These are phyloP conservation scores for Drosophila rellima DNA, from an alignment of 2,888 invertebrate genomes.

Conservation along the genomic window DNA sequence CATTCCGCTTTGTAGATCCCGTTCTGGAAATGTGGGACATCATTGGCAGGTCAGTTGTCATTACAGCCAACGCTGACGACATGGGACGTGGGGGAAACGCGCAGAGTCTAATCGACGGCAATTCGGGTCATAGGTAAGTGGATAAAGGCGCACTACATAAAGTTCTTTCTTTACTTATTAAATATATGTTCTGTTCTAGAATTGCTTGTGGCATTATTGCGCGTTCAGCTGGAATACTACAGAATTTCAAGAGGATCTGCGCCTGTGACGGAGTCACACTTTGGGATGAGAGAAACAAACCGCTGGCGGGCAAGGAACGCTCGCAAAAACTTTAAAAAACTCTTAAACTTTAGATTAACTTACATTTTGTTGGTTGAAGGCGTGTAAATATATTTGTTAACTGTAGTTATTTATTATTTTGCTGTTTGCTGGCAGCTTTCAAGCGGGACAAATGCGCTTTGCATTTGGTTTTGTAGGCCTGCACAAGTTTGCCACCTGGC, in stretches of 20 bases:
- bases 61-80: slow-evolving; percentile 89
- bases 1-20: slow-evolving; percentile 88
- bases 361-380: slow-evolving; percentile 17
- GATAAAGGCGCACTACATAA: too few relatives aligned
- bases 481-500: slow-evolving; percentile 83
- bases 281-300: slow-evolving; percentile 93
- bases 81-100: slow-evolving; percentile 87
- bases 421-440: slow-evolving; percentile 43
- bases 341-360: neutral
- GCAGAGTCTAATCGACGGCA: slow-evolving; percentile 88
- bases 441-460: slow-evolving; percentile 72
- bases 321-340: slow-evolving; percentile 67
- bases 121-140: slow-evolving; percentile 88
- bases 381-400: slow-evolving; percentile 36
- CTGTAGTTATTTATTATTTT: slow-evolving; percentile 24
- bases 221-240: slow-evolving; percentile 93
- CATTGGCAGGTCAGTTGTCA: slow-evolving; percentile 92
- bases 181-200: slow-evolving; percentile 84
- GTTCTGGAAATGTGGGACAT: slow-evolving; percentile 90
- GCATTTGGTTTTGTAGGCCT: slow-evolving; percentile 81
- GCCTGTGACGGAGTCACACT: slow-evolving; percentile 95
- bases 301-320: slow-evolving; percentile 84
- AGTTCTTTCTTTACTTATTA: too few relatives aligned
- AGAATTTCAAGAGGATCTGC: slow-evolving; percentile 95
- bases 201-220: slow-evolving; percentile 95